Evolutionary conservation across 2,797 vertebrate genomes (phyloP).

Genomic region (Pseudopleuronectes americanus): DNA sequence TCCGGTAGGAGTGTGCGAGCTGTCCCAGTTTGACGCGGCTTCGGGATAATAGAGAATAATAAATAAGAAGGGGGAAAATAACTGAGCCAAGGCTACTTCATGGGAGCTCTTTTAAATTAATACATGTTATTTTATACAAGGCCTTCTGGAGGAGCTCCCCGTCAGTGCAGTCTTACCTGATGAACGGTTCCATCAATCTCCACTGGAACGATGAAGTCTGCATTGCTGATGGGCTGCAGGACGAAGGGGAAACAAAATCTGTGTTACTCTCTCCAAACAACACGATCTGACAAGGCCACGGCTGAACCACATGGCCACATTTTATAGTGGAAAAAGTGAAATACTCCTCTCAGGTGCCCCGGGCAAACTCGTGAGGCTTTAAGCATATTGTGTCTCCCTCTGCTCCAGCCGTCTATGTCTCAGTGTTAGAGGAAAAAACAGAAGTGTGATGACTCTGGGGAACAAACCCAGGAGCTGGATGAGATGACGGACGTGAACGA

Average conservation of each 20-base stretch:
- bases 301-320: conserved; percentile 24
- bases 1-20: conserved; percentile 11
- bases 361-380: conserved; percentile 50
- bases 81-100: conserved; percentile 7
- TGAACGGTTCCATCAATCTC: conserved; percentile 98
- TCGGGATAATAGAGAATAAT: conserved; percentile 49
- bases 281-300: conserved; percentile 19
- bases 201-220: conserved; percentile 89
- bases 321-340: conserved; percentile 20
- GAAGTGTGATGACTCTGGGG: conserved; percentile 42
- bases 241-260: conserved; percentile 27
- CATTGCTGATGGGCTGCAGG: conserved; percentile 94
- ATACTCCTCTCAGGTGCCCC: conserved; percentile 33
- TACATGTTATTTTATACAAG: conserved; percentile 33
- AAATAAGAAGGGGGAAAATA: conserved; percentile 24
- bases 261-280: neutral
- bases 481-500: conserved; percentile 46
- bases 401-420: conserved; percentile 35
- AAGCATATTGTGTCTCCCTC: conserved; percentile 51
- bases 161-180: conserved; percentile 86
- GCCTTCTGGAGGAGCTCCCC: conserved; percentile 15
- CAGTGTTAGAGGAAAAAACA: conserved; percentile 44
- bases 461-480: conserved; percentile 44
- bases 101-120: conserved; percentile 33
- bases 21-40: conserved; percentile 17